Evolutionary conservation across 1,140 invertebrate genomes (phyloP), one percentile per base, ranked within the genome.

Genomic region (Tachypleus tridentatus): DNA sequence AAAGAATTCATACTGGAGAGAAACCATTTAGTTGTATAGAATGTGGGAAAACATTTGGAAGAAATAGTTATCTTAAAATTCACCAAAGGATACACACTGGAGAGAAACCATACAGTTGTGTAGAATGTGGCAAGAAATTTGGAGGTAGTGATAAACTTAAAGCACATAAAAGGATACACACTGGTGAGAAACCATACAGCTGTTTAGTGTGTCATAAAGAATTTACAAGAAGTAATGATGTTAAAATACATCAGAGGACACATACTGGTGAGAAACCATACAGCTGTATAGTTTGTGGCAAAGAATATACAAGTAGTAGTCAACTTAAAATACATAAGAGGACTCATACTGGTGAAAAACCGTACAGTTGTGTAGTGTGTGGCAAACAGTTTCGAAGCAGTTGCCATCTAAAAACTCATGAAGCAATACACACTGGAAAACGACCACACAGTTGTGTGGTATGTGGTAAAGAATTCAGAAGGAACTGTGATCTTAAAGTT

Each of bases 41-140:
- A 51, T 81, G 80, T 48, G 64, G 69, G 0, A 85, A 80, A 5
- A 75, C 78, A 63, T 87, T 87, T 71, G 29, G 29, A 29, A 29
- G 29, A 29, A 29, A 29, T 29, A 29, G 29, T 29, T 29, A 29
- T 29, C 29, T 29, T 29, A 29, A 29, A 29, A 29, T 29, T 29
- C 29, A 29, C 29, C 29, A 29, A 29, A 29, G 29, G 29, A 29
- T 29, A 29, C 29, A 29, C 29, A 29, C 29, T 29, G 29, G 29
- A 29, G 29, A 29, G 29, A 29, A 29, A 29, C 29, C 29, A 29
- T 29, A 29, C 29, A 29, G 29, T 29, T 29, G 29, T 29, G 29
- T 29, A 29, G 29, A 29, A 29, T 29, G 29, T 29, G 29, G 29
- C 29, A 29, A 29, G 29, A 29, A 29, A 29, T 29, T 29, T 29